Conservation (phyloP, 64 coral and sea anemone species). For the Pachyseris speciosa region DNA sequence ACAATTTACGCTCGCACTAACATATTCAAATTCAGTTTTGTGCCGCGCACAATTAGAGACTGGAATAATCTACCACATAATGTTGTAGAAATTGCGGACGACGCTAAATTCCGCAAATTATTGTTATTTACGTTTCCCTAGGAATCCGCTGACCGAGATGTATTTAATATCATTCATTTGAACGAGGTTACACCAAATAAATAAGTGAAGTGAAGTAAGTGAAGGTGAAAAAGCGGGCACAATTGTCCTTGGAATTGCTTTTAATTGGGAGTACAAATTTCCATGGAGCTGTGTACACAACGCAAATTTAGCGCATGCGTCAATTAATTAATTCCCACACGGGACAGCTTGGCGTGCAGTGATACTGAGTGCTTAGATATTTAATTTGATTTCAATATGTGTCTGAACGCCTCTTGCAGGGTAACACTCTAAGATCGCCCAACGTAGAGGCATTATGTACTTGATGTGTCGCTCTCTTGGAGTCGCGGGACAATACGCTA, state of each 20-base stretch:
- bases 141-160: no score
- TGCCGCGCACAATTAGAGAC: no score
- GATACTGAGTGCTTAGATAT: not conserved
- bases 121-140: no score
- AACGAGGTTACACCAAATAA: no score
- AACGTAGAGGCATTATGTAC: conserved; percentile 27
- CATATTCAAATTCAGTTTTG: no score
- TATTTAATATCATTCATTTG: no score
- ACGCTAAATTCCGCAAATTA: no score
- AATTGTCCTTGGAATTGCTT: conserved; percentile 6
- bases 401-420: conserved; percentile 17
- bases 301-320: conserved; percentile 9
- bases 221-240: not conserved
- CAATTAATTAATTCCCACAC: not conserved
- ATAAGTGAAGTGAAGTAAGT: no score
- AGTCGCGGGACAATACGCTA: conserved; percentile 1
- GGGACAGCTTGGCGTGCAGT: conserved; percentile 23
- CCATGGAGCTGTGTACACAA: not conserved
- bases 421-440: not conserved
- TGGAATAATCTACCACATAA: no score
- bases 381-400: conserved; percentile 8
- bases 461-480: conserved; percentile 16
- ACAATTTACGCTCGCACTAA: no score
- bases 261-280: conserved; percentile 1
- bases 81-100: no score